phyloP scores from a whole-genome alignment of 2,797 vertebrate genomes.

The Astyanax mexicanus region DNA sequence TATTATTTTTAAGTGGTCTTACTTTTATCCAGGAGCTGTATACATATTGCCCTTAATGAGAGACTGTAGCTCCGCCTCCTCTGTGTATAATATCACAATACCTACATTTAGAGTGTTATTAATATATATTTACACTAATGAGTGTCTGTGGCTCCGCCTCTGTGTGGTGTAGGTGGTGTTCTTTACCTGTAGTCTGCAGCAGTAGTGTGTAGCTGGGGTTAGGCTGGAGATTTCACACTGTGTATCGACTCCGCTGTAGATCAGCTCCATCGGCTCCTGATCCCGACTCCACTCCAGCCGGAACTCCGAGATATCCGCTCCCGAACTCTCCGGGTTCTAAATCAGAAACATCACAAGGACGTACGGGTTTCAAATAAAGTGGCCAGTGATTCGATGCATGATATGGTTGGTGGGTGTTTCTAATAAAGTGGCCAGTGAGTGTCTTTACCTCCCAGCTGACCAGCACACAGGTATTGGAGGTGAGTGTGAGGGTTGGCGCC shows the following conservation, averaged over 20 bases:
- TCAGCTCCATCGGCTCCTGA: conserved; percentile 87
- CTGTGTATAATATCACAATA: no score
- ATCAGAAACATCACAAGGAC: not conserved
- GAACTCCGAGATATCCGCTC: conserved; percentile 93
- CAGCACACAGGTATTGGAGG: conserved; percentile 83
- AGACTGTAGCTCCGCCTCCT: no score
- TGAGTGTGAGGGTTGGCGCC: conserved; percentile 85
- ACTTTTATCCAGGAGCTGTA: no score
- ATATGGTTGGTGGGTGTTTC: no score
- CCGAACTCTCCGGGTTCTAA: conserved; percentile 92
- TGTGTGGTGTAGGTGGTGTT: not conserved
- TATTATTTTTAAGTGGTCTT: no score
- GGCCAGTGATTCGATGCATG: no score
- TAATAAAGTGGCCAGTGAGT: no score
- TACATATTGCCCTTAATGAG: no score
- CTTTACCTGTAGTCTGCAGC: conserved; percentile 93
- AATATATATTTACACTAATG: no score
- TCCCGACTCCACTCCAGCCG: conserved; percentile 93
- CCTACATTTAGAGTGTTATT: no score
- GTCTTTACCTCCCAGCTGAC: conserved; percentile 90
- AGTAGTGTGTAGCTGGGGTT: conserved; percentile 86
- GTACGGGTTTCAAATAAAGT: not conserved
- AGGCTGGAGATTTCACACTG: conserved; percentile 89
- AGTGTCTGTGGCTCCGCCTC: no score
- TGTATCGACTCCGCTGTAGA: conserved; percentile 86